These are phyloP conservation scores for Gonioctena quinquepunctata DNA, from an alignment of 1,140 invertebrate species.

Conservation along the genomic window DNA sequence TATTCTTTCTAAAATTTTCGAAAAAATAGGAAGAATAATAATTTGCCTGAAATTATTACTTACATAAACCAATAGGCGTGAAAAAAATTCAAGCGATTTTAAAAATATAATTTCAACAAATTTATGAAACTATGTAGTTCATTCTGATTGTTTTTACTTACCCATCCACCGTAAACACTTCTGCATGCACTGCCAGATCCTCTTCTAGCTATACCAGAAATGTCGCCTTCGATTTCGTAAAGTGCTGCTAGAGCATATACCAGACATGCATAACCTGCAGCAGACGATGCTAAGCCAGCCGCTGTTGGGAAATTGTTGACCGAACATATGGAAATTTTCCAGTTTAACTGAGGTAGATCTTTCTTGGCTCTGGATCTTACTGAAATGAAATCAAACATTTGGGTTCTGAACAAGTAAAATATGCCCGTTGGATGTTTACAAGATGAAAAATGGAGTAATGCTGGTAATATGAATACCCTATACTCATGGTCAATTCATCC, in stretches of 20 bases:
- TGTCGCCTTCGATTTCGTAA: constrained; percentile 77
- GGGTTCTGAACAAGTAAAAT: background rate
- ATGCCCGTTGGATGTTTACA: too few relatives aligned
- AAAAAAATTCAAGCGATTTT: too few relatives aligned
- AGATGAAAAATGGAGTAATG: too few relatives aligned
- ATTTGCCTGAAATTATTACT: too few relatives aligned
- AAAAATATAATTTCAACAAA: too few relatives aligned
- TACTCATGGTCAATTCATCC: too few relatives aligned
- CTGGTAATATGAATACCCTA: too few relatives aligned
- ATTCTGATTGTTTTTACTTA: too few relatives aligned
- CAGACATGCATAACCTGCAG: constrained; percentile 94
- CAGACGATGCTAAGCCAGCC: constrained; percentile 95
- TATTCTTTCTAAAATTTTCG: too few relatives aligned
- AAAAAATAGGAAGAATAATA: too few relatives aligned
- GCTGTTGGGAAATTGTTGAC: constrained; percentile 99
- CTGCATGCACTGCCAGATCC: constrained; percentile 97
- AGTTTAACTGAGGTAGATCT: constrained; percentile 56
- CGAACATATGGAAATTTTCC: constrained; percentile 88
- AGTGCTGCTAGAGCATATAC: constrained; percentile 74
- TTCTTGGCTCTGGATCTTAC: constrained; percentile 45
- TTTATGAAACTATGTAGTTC: too few relatives aligned
- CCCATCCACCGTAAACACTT: constrained; percentile 93
- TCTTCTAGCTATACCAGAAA: constrained; percentile 81
- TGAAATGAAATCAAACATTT: constrained; percentile 30
- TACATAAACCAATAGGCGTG: too few relatives aligned